phyloP scores from a whole-genome alignment of 2,888 invertebrate species.

The Idaea dimidiata region DNA sequence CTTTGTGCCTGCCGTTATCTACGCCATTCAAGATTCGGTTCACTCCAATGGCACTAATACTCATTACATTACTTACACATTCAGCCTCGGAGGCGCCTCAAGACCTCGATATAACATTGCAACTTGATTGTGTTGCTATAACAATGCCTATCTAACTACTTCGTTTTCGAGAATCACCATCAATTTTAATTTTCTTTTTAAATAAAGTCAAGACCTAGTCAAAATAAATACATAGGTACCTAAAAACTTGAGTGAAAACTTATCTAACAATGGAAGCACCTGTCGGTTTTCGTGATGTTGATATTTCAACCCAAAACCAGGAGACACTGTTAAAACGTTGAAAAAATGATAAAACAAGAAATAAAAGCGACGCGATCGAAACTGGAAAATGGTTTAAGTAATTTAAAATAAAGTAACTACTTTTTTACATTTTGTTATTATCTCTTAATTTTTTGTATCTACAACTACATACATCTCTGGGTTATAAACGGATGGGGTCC shows the following conservation, averaged over 20 bases:
- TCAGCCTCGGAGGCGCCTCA: slow-evolving; percentile 30
- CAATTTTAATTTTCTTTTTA: too few relatives aligned
- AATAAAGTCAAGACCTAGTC: too few relatives aligned
- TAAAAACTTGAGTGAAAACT: too few relatives aligned
- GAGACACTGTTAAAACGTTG: too few relatives aligned
- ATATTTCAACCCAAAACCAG: too few relatives aligned
- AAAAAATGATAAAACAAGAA: too few relatives aligned
- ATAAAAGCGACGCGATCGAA: too few relatives aligned
- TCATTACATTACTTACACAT: slow-evolving; percentile 36
- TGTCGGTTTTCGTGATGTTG: too few relatives aligned
- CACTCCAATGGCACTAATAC: slow-evolving; percentile 40
- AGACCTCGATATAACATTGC: slow-evolving; percentile 33
- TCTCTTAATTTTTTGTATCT: background rate
- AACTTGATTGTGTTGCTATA: slow-evolving; percentile 37
- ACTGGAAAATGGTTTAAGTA: slow-evolving; percentile 13
- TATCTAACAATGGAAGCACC: too few relatives aligned
- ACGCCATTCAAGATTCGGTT: slow-evolving; percentile 76
- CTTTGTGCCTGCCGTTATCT: slow-evolving; percentile 67
- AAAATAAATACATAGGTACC: too few relatives aligned
- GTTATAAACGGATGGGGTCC: slow-evolving; percentile 49
- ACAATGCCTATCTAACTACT: slow-evolving; percentile 23
- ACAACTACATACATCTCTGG: background rate
- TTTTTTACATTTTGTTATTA: background rate
- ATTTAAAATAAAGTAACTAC: slow-evolving; percentile 13
- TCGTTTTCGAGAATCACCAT: too few relatives aligned